These are phyloP conservation scores for Diorhabda sublineata DNA, from an alignment of 1,140 invertebrate genomes.

Conservation along the genomic window DNA sequence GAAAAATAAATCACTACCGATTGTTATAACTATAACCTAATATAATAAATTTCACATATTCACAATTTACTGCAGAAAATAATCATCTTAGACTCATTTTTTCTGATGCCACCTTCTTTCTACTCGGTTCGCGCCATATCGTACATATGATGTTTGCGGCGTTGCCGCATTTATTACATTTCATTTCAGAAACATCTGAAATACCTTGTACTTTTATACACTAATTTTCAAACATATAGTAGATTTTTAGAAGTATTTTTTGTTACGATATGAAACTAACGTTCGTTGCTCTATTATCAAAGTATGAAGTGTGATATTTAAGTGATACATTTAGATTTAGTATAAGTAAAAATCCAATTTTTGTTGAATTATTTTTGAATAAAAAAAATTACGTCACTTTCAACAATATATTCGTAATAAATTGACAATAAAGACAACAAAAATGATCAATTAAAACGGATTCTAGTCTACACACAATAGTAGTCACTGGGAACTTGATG, in stretches of 20 bases:
- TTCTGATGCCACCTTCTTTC: background rate
- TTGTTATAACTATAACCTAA: too few species aligned
- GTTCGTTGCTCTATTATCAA: background rate
- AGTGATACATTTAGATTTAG: background rate
- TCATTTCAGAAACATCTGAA: background rate
- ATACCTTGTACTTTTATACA: background rate
- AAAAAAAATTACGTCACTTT: too few species aligned
- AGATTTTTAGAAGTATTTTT: background rate
- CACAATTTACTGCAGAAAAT: too few species aligned
- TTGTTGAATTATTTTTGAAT: too few species aligned
- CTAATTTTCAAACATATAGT: background rate
- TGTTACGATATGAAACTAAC: background rate
- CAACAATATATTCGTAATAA: too few species aligned
- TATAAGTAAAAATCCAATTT: too few species aligned
- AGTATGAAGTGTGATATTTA: constrained; percentile 1
- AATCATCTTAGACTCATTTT: background rate
- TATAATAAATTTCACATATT: too few species aligned
- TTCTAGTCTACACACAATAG: too few species aligned
- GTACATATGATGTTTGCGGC: background rate
- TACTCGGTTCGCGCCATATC: background rate
- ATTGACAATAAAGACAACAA: too few species aligned
- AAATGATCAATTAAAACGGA: too few species aligned
- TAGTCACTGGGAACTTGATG: too few species aligned
- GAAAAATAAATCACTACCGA: too few species aligned
- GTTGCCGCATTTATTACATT: background rate